Conservation (phyloP, 53 echinoderm and acorn worm genomes). For the Paelopatides confundens region DNA sequence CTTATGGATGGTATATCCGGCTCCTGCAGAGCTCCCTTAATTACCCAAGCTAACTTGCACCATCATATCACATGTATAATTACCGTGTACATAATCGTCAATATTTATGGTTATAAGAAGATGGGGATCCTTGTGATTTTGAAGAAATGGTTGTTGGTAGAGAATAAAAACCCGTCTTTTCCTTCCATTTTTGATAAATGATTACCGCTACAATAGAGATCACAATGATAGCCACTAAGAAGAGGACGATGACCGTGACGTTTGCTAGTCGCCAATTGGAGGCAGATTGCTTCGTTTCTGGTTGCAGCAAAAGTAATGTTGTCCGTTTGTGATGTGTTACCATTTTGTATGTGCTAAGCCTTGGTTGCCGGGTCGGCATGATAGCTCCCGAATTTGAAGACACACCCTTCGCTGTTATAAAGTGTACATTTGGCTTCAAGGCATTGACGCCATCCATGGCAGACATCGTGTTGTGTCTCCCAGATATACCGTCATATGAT, state of each 20-base stretch:
- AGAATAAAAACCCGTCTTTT: slow-evolving; percentile 27
- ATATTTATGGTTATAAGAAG: not conserved
- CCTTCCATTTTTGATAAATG: slow-evolving; percentile 38
- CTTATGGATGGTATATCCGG: no score
- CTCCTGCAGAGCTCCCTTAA: no score
- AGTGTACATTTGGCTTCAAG: not conserved
- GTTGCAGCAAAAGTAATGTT: slow-evolving; percentile 1
- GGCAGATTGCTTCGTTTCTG: not conserved
- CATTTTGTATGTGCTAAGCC: not conserved
- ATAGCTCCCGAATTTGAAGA: not conserved
- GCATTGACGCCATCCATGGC: not conserved
- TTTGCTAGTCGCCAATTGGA: not conserved
- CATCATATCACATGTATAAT: no score
- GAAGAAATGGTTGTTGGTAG: not conserved
- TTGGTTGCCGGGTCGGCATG: not conserved
- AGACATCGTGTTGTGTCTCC: not conserved
- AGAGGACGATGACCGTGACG: not conserved
- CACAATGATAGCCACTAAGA: not conserved
- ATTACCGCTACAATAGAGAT: not conserved
- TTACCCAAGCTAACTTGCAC: no score
- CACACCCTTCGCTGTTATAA: not conserved
- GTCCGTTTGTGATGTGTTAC: not conserved
- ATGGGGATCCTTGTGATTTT: not conserved
- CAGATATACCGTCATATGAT: not conserved
- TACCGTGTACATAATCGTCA: not conserved